Evolutionary conservation across 2,888 invertebrate genomes (phyloP).

Genomic region (Latheticus oryzae): DNA sequence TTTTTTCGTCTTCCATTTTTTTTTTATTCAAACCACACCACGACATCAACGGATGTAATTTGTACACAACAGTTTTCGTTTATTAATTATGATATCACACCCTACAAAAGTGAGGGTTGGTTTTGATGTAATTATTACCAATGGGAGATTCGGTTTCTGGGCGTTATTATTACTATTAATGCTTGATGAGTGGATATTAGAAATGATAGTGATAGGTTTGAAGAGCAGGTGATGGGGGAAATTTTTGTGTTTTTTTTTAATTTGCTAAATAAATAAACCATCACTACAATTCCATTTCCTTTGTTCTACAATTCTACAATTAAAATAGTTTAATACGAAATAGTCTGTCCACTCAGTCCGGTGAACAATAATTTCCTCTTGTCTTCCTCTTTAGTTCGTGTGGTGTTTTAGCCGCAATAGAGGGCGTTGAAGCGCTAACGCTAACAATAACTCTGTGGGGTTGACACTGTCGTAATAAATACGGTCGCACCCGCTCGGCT

Average conservation of each 20-base stretch:
- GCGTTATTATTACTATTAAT: slow-evolving; percentile 9
- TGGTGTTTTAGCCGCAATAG: too few species aligned
- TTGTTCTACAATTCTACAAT: too few species aligned
- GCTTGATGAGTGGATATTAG: slow-evolving; percentile 7
- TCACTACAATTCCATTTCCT: too few species aligned
- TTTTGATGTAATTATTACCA: slow-evolving; percentile 23
- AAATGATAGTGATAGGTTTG: slow-evolving; percentile 11
- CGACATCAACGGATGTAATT: slow-evolving; percentile 39
- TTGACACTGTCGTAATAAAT: slow-evolving; percentile 65
- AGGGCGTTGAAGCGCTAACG: slow-evolving; percentile 46
- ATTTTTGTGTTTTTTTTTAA: too few species aligned
- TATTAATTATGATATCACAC: slow-evolving; percentile 44
- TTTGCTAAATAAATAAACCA: too few species aligned
- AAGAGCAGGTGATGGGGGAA: slow-evolving; percentile 5
- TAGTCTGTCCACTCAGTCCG: too few species aligned
- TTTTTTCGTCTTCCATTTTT: slow-evolving; percentile 9
- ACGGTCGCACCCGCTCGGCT: slow-evolving; percentile 61
- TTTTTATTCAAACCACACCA: slow-evolving; percentile 22
- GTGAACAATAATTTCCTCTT: too few species aligned
- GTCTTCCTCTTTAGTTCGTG: too few species aligned
- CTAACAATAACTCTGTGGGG: slow-evolving; percentile 65
- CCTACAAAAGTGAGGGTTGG: slow-evolving; percentile 20
- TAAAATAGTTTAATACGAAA: too few species aligned
- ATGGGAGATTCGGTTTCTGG: neutral
- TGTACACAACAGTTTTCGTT: slow-evolving; percentile 31